Evolutionary conservation across 2,888 invertebrate species (phyloP), one percentile per base, ranked within the genome.

Genomic region (Sesia bembeciformis): DNA sequence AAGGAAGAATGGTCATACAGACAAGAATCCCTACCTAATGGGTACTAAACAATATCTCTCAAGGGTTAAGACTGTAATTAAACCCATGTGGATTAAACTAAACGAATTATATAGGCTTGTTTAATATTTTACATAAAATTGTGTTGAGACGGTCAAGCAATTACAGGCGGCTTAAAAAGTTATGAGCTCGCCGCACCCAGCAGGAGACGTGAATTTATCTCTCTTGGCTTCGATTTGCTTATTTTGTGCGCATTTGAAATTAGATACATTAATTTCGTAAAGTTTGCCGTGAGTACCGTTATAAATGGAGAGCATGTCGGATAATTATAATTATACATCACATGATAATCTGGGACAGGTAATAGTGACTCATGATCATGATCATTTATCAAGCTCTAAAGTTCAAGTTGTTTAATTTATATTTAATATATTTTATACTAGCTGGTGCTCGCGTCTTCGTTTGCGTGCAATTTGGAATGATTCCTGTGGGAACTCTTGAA

Each of bases 81-180:
- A 23, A 23, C 23, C 23, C 23, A 23, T 23, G 2, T 23, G 23
- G 23, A 51, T 51, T 49, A 53, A 49, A 54, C 54, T 49, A 54
- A 56, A 50, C 51, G 42, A 53, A 46, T 54, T 55, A 38, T 52
- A 54, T 40, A 23, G 4, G 40, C 43, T 5, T 40, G 39, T 40
- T 55, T 40, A 53, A 56, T 57, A 56, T 56, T 54, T 54, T 56
- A 57, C 46, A 59, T 64, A 64, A 69, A 75, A 77, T 78, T 74
- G 69, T 61, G 62, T 56, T 63, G 60, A 66, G 67, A 62, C 67
- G 67, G 69, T 66, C 70, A 68, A 68, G 67, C 75, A 81, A 81
- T 83, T 82, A 81, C 75, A 76, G 74, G 68, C 74, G 74, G 78
- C 74, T 84, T 78, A 73, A 60, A 67, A 80, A 84, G 78, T 84